Evolutionary conservation across 2,888 invertebrate species (phyloP).

Genomic region (Smittia sp.): DNA sequence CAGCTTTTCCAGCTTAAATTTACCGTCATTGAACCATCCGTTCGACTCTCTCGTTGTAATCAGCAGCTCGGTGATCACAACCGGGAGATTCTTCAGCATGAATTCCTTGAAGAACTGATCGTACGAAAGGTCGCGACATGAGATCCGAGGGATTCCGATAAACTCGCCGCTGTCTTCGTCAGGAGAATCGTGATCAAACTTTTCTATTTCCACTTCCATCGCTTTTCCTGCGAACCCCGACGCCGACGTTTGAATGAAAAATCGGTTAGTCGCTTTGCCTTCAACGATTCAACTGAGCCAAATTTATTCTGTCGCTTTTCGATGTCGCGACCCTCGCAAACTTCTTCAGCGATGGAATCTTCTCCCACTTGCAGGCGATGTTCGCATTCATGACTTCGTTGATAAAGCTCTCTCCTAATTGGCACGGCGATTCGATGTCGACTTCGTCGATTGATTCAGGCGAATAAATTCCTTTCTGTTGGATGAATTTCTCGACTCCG

Average conservation of each 20-base stretch:
- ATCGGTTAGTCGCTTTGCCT: no score
- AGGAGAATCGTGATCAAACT: not conserved
- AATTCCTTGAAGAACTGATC: constrained; percentile 60
- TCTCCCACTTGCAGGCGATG: constrained; percentile 52
- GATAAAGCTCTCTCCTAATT: constrained; percentile 46
- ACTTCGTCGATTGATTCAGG: not conserved
- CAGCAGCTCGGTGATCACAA: constrained; percentile 64
- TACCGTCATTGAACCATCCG: constrained; percentile 59
- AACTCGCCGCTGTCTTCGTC: not conserved
- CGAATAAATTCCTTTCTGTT: constrained; percentile 47
- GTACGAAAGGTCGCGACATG: constrained; percentile 52
- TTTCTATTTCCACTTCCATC: constrained; percentile 1
- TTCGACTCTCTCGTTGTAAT: constrained; percentile 63
- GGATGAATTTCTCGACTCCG: constrained; percentile 71
- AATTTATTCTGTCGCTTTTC: no score
- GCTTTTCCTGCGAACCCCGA: no score
- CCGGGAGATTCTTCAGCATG: constrained; percentile 62
- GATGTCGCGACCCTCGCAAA: constrained; percentile 4
- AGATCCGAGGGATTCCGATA: constrained; percentile 34
- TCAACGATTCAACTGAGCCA: no score
- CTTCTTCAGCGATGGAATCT: constrained; percentile 43
- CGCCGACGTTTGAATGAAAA: no score
- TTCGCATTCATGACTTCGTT: constrained; percentile 46
- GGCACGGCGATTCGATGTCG: constrained; percentile 46
- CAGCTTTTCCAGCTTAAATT: constrained; percentile 65